Evolutionary conservation across 1,140 invertebrate species (phyloP).

Genomic region (Tyrophagus putrescentiae): DNA sequence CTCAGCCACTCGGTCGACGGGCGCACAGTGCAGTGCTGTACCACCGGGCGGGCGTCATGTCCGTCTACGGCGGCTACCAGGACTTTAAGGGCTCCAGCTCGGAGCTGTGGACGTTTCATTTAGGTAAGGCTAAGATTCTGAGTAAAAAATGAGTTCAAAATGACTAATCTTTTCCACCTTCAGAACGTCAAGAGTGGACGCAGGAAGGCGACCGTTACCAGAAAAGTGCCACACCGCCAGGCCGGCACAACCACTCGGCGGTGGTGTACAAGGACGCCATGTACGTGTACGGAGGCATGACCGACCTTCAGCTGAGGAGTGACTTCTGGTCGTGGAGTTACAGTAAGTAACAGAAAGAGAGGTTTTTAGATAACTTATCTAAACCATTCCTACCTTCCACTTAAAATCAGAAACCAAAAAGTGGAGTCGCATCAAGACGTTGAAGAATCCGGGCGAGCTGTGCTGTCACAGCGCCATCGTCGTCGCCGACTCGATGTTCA

Average conservation of each 20-base stretch:
- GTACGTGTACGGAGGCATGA: slow-evolving; percentile 80
- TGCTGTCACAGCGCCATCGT: slow-evolving; percentile 65
- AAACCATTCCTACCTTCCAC: not conserved
- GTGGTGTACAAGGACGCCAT: slow-evolving; percentile 59
- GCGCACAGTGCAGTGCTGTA: slow-evolving; percentile 67
- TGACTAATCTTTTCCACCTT: not conserved
- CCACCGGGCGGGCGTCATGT: slow-evolving; percentile 48
- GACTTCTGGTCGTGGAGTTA: slow-evolving; percentile 75
- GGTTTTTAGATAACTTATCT: slow-evolving; percentile 14
- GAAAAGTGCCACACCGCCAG: slow-evolving; percentile 40
- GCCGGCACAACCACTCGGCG: slow-evolving; percentile 67
- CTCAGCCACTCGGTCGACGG: slow-evolving; percentile 54
- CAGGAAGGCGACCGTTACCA: slow-evolving; percentile 18
- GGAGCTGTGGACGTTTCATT: slow-evolving; percentile 75
- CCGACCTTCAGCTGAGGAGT: slow-evolving; percentile 56
- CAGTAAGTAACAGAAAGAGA: slow-evolving; percentile 31
- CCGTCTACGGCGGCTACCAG: slow-evolving; percentile 75
- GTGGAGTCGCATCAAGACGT: slow-evolving; percentile 49
- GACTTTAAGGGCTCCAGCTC: slow-evolving; percentile 65
- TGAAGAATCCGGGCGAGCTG: slow-evolving; percentile 50
- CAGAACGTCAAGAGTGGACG: slow-evolving; percentile 2
- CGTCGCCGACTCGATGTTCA: slow-evolving; percentile 58
- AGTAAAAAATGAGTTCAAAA: not conserved
- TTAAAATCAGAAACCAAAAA: slow-evolving; percentile 40
- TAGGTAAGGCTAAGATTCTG: slow-evolving; percentile 45